Evolutionary conservation across 35 echinoderm and acorn worm genomes (phyloP), one percentile per base, ranked within the genome.

Genomic region (Antedon bifida): DNA sequence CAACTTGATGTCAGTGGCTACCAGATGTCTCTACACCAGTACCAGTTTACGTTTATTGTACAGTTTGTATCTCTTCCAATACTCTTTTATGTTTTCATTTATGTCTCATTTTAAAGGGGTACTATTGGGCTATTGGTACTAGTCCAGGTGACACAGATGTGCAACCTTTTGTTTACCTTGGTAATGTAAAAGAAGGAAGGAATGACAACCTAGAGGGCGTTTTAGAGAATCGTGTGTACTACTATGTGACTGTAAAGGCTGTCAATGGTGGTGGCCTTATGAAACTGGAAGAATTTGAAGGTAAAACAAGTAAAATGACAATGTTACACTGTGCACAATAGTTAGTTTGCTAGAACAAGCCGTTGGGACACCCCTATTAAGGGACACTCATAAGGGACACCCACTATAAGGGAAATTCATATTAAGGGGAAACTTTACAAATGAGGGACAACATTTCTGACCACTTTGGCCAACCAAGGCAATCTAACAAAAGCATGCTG

Each of bases 61-160:
- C n/a, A n/a, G n/a, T n/a, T n/a, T 34, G 30, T 26, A 74, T 32
- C 19, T 84, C 17, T 84, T 34, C 7, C 16, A 33, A 64, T 31
- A 9, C 9, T 36, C 0, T 30, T 16, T 73, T 21, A 31, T 3
- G 12, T 78, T 34, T 3, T 78, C 30, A 31, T n/a, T 46, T 64
- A 32, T 79, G 16, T n/a, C n/a, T n/a, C n/a, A 23, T 26, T 0
- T 73, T 76, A 44, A 32, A 87, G 78, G 78, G 32, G 29, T 80
- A 87, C 19, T 76, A 82, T 32, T 87, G 86, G 86, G 86, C 78
- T 34, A 87, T 87, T 26, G 86, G 86, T 36, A 75, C 78, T n/a
- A 36, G 17, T 1, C 39, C 29, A 30, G 79, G 79, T n/a, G 32
- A 39, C 8, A 38, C 79, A 74, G 86, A 87, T 34, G 12, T 87